A percentile compares a stretch with the other conserved stretches of the same genome.
Evolutionary conservation across 2,888 invertebrate genomes (phyloP).

Genomic region (Scrobipalpa costella): DNA sequence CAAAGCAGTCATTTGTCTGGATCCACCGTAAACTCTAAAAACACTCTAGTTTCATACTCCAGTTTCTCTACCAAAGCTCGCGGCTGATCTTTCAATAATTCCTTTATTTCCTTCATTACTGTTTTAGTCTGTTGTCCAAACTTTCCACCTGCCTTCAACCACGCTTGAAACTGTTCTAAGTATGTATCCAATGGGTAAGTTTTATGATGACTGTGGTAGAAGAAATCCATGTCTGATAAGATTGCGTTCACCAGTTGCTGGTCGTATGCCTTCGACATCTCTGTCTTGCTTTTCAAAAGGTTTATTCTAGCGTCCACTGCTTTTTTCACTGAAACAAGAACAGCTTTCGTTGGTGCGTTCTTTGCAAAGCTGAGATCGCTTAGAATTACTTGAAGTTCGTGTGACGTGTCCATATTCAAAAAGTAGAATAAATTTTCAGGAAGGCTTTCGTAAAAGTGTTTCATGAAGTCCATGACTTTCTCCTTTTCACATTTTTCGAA

Average conservation of each 20-base stretch:
- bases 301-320: constrained; percentile 48
- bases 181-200: constrained; percentile 51
- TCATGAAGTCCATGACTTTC: constrained; percentile 46
- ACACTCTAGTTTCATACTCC: constrained; percentile 33
- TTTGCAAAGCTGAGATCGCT: constrained; percentile 59
- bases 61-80: constrained; percentile 28
- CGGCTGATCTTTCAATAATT: constrained; percentile 1
- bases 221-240: constrained; percentile 63
- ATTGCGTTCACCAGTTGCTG: constrained; percentile 53
- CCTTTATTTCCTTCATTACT: constrained; percentile 37
- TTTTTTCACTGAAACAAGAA: constrained; percentile 48
- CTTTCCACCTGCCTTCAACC: constrained; percentile 40
- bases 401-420: constrained; percentile 47
- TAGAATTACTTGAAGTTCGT: constrained; percentile 56
- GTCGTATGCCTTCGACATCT: constrained; percentile 44
- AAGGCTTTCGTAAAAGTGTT: constrained; percentile 40
- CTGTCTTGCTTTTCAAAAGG: constrained; percentile 34
- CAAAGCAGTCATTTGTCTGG: constrained; percentile 14
- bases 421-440: constrained; percentile 49
- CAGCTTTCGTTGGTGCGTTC: constrained; percentile 49
- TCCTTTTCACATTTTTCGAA: constrained; percentile 43
- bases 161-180: constrained; percentile 45
- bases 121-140: constrained; percentile 41
- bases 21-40: constrained; percentile 34
- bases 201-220: constrained; percentile 47